Percentiles rank a stretch among this genome's conserved stretches.
Conservation (phyloP, 2,888 invertebrate species). For the Lamellibrachia columna region DNA sequence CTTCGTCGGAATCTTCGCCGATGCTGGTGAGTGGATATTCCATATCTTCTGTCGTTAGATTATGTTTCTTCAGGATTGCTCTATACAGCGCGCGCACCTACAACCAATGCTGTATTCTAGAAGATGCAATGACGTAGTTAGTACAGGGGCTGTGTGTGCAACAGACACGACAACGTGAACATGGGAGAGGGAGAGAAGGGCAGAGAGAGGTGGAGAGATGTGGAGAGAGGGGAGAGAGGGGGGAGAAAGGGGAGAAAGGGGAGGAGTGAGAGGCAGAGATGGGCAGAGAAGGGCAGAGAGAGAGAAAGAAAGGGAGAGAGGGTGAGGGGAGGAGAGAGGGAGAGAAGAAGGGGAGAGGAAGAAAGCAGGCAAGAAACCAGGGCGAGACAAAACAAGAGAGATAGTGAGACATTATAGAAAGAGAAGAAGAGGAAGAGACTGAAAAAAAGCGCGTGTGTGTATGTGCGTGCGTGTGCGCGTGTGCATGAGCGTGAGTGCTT, state of each 20-base stretch:
- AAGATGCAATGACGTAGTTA: not conserved
- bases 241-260: no score
- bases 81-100: not conserved
- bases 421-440: no score
- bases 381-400: no score
- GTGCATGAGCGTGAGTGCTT: no score
- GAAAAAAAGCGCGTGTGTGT: no score
- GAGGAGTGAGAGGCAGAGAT: not conserved
- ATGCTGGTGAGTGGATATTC: not conserved
- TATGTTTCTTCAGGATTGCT: not conserved
- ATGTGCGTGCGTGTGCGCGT: no score
- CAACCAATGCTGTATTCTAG: not conserved
- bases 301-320: no score
- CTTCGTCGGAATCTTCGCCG: not conserved
- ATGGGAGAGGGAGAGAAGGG: no score
- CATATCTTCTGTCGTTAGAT: not conserved
- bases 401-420: no score
- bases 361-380: no score
- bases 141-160: not conserved
- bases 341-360: no score
- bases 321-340: no score
- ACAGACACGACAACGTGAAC: not conserved
- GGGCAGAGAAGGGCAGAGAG: not conserved
- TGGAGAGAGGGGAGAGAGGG: not conserved
- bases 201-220: not conserved